Evolutionary conservation across 1,140 invertebrate species (phyloP).

Genomic region (Radopholus similis): DNA sequence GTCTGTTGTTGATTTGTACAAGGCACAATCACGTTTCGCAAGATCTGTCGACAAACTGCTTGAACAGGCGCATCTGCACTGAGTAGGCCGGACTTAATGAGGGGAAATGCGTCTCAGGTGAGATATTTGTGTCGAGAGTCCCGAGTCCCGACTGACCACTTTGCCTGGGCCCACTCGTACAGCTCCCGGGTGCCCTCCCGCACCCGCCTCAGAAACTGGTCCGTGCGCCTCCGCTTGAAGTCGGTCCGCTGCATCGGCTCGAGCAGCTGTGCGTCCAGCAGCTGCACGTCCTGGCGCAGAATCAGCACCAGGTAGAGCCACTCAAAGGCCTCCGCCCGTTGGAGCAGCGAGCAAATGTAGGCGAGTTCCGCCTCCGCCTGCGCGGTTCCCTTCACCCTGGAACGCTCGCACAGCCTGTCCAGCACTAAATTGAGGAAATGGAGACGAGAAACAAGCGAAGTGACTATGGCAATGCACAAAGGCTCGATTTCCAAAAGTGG

Average conservation of each 20-base stretch:
- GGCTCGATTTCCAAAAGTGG: too few species aligned
- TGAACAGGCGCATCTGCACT: slow-evolving; percentile 17
- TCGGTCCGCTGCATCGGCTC: background rate
- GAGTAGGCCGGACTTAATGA: slow-evolving; percentile 20
- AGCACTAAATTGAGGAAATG: too few species aligned
- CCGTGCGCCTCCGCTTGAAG: slow-evolving; percentile 22
- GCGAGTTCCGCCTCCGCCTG: slow-evolving; percentile 38
- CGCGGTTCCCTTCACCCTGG: slow-evolving; percentile 32
- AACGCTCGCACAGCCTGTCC: slow-evolving; percentile 40
- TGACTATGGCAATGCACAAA: too few species aligned
- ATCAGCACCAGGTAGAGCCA: slow-evolving; percentile 44
- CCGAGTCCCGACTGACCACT: slow-evolving; percentile 32
- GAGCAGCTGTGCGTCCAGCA: slow-evolving; percentile 26
- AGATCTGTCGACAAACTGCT: slow-evolving; percentile 25
- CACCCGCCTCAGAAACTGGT: slow-evolving; percentile 26
- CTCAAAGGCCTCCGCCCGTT: slow-evolving; percentile 33
- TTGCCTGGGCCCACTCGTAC: slow-evolving; percentile 23
- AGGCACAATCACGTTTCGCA: too few species aligned
- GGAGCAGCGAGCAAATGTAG: slow-evolving; percentile 27
- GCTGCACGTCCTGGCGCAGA: slow-evolving; percentile 31
- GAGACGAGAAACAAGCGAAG: too few species aligned
- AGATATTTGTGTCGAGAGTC: background rate
- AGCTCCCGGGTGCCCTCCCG: slow-evolving; percentile 22
- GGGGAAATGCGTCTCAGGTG: background rate
- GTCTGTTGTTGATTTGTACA: too few species aligned